Conservation (phyloP, 1,140 invertebrate species). For the Drosophila sproati region DNA sequence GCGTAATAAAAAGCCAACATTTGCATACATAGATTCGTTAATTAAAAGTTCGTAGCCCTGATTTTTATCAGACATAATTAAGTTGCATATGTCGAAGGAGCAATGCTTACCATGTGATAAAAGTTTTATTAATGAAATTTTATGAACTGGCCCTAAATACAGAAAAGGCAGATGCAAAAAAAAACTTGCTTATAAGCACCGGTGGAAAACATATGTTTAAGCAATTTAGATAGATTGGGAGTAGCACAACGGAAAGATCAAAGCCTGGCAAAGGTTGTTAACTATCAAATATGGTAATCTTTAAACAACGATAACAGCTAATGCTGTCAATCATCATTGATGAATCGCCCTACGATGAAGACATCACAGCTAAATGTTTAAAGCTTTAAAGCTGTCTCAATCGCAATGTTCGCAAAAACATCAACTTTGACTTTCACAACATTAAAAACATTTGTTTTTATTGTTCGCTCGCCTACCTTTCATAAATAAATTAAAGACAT, state of each 20-base stretch:
- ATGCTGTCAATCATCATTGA: constrained; percentile 25
- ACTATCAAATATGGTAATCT: constrained; percentile 65
- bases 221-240: constrained; percentile 36
- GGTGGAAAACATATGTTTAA: constrained; percentile 45
- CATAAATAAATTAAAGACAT: too few species aligned
- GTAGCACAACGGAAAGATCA: constrained; percentile 71
- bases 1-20: constrained; percentile 47
- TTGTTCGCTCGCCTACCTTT: too few species aligned
- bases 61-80: constrained; percentile 69
- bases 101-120: constrained; percentile 57
- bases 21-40: constrained; percentile 80
- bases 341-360: constrained; percentile 11
- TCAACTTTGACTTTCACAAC: neutral
- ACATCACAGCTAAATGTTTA: neutral
- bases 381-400: neutral
- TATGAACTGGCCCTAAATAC: constrained; percentile 51
- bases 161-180: constrained; percentile 38
- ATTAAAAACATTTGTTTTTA: neutral
- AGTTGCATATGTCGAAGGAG: constrained; percentile 68
- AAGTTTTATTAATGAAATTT: constrained; percentile 69
- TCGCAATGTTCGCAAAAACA: neutral
- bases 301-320: constrained; percentile 43
- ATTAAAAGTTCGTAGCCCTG: constrained; percentile 55
- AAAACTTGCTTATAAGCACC: constrained; percentile 22
- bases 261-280: constrained; percentile 64